These are phyloP conservation scores for Agrochola circellaris DNA, from an alignment of 2,888 invertebrate species.

Conservation along the genomic window DNA sequence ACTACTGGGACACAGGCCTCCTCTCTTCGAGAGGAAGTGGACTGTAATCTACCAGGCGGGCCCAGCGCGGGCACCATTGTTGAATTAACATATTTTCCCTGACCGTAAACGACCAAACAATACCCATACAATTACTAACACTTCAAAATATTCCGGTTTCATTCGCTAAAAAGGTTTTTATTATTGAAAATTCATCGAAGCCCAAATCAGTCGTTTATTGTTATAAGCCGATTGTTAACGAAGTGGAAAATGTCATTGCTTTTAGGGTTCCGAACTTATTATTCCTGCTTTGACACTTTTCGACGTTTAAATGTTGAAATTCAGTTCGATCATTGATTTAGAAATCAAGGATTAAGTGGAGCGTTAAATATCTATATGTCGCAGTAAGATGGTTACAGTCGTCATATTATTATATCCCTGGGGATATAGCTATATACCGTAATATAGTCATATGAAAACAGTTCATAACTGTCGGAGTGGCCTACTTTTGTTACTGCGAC, in stretches of 20 bases:
- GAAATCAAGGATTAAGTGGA: background rate
- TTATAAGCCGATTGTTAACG: conserved; percentile 6
- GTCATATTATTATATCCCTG: too few species aligned
- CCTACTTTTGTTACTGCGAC: too few species aligned
- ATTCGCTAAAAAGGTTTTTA: background rate
- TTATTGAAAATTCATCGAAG: background rate
- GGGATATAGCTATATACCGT: too few species aligned
- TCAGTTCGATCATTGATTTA: conserved; percentile 12
- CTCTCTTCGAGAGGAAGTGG: too few species aligned
- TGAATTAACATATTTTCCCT: too few species aligned
- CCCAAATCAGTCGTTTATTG: conserved; percentile 19
- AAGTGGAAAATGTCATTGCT: conserved; percentile 10
- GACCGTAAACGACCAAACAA: background rate
- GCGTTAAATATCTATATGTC: background rate
- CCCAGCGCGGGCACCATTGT: too few species aligned
- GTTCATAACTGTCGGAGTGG: too few species aligned
- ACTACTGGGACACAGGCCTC: too few species aligned
- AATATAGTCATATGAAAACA: too few species aligned
- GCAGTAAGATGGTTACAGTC: too few species aligned
- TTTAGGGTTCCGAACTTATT: background rate
- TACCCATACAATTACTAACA: background rate
- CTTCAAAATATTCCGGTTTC: background rate
- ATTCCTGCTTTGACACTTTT: background rate
- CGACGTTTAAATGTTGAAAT: background rate
- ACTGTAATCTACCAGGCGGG: too few species aligned